phyloP scores from a whole-genome alignment of 2,797 vertebrate species.

The Sebastes taczanowskii region DNA sequence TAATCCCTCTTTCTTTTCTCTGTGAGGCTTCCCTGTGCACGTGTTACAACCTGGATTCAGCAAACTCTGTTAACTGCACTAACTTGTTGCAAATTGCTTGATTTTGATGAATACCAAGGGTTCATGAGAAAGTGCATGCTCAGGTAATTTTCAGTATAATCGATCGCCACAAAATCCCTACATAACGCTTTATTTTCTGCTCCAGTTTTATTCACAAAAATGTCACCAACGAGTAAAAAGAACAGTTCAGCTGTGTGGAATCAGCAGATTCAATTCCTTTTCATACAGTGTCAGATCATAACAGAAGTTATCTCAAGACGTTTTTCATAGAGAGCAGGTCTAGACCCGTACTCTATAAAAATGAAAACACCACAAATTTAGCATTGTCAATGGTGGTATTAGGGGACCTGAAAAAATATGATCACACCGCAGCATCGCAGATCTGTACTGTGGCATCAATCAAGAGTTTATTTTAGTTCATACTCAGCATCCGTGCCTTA shows the following conservation, averaged over 20 bases:
- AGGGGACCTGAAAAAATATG: rapidly evolving
- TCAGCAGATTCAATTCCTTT: background rate
- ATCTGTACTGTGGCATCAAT: background rate
- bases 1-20: background rate
- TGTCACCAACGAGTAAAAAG: background rate
- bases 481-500: background rate
- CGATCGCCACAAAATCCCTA: background rate
- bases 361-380: background rate
- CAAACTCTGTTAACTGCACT: background rate
- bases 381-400: background rate
- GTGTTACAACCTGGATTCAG: background rate
- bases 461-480: background rate
- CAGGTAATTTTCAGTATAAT: background rate
- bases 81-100: background rate
- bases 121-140: background rate
- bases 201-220: background rate
- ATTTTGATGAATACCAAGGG: background rate
- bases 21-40: background rate
- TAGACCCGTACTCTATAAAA: too few relatives aligned
- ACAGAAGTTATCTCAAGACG: too few relatives aligned
- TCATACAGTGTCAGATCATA: too few relatives aligned
- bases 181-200: background rate
- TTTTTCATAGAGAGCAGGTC: too few relatives aligned
- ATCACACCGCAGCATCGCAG: background rate
- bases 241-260: background rate